Conservation (phyloP, 2,797 vertebrate genomes). For the Enteromius mattozi region DNA sequence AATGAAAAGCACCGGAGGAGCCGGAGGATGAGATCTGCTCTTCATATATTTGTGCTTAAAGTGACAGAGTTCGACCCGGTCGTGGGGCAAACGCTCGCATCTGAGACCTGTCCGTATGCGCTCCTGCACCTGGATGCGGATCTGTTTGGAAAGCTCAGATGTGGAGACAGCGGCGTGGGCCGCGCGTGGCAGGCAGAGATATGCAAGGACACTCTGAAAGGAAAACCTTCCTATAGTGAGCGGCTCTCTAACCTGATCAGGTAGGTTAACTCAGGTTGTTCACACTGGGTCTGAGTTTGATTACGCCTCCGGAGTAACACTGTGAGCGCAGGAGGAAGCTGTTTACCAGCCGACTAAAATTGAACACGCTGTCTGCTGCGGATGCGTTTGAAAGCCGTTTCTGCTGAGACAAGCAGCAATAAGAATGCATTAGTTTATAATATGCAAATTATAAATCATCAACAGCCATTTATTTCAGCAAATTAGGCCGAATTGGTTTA, state of each 20-base stretch:
- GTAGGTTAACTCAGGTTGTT: slow-evolving; percentile 1
- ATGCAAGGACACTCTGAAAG: slow-evolving; percentile 3
- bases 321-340: not conserved
- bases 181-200: slow-evolving; percentile 23
- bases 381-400: not conserved
- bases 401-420: slow-evolving; percentile 26
- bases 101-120: not conserved
- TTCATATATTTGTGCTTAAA: not conserved
- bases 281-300: not conserved
- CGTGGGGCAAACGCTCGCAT: not conserved
- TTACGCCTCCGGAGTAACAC: not conserved
- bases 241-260: not conserved
- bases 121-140: not conserved
- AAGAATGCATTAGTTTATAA: not conserved
- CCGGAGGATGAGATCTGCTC: not conserved
- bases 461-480: not conserved
- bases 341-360: not conserved
- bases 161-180: not conserved
- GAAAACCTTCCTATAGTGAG: not conserved
- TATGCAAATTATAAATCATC: slow-evolving; percentile 17
- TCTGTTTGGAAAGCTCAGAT: not conserved
- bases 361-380: not conserved
- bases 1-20: slow-evolving; percentile 20
- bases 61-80: not conserved
- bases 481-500: slow-evolving; percentile 10